These are phyloP conservation scores for Danio aesculapii DNA, from an alignment of 2,797 vertebrate species.

Conservation along the genomic window DNA sequence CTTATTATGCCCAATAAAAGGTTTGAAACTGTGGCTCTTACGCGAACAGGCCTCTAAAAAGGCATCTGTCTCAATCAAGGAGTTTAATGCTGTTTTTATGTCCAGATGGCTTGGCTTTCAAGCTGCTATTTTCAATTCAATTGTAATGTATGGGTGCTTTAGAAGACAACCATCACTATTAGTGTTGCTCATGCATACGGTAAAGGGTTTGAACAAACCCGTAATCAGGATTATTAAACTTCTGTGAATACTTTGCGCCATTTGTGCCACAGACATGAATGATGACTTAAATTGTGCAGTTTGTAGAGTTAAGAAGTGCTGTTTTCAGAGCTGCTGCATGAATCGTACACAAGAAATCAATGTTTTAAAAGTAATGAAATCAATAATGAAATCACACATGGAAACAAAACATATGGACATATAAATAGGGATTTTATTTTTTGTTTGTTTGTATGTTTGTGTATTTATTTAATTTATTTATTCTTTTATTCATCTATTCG, in stretches of 20 bases:
- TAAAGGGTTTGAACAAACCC: neutral
- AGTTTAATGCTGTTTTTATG: conserved; percentile 3
- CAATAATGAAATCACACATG: too few species aligned
- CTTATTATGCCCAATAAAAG: conserved; percentile 19
- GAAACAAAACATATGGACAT: too few species aligned
- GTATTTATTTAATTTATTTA: too few species aligned
- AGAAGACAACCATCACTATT: neutral
- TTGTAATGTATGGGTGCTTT: neutral
- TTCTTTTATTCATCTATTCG: too few species aligned
- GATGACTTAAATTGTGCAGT: neutral
- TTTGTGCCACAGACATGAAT: neutral
- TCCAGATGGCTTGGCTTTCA: conserved; percentile 30
- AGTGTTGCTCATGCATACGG: neutral
- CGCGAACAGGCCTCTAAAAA: neutral
- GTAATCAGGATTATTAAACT: neutral
- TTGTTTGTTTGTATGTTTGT: too few species aligned
- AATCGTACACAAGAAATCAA: neutral
- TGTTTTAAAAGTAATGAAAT: too few species aligned
- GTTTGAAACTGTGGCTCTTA: neutral
- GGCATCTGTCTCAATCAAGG: conserved; percentile 20
- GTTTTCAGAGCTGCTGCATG: neutral
- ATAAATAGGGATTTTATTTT: too few species aligned
- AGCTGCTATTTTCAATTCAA: conserved; percentile 19
- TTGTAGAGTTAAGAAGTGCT: neutral
- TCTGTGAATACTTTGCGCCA: neutral